phyloP scores from a whole-genome alignment of 2,113 vertebrate species.

The Brevimyrus niger region DNA sequence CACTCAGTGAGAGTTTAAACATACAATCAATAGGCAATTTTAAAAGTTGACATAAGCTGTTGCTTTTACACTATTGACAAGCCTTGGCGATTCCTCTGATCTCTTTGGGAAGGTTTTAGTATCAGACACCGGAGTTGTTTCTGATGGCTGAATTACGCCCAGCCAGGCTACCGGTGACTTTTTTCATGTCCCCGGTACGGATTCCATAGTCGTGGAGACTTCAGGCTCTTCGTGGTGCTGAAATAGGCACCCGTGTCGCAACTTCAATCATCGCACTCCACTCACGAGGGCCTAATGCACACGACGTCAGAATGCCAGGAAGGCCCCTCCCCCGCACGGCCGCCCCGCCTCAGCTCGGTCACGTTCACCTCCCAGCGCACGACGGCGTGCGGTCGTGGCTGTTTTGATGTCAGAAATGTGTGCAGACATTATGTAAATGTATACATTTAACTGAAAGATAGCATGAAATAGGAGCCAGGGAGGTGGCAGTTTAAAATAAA shows the following conservation, averaged over 20 bases:
- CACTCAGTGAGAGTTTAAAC: background rate
- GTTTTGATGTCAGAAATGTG: background rate
- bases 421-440: conserved; percentile 1
- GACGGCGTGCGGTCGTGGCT: background rate
- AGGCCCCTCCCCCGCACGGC: background rate
- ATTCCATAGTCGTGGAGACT: background rate
- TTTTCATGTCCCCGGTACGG: background rate
- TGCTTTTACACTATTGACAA: background rate
- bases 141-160: background rate
- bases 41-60: background rate
- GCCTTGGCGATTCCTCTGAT: background rate
- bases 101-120: background rate
- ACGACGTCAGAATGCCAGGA: background rate
- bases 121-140: background rate
- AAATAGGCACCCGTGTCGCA: background rate
- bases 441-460: background rate
- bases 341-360: background rate
- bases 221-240: background rate
- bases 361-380: background rate
- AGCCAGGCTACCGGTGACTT: background rate
- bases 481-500: background rate
- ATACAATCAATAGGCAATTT: background rate
- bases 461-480: background rate
- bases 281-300: background rate
- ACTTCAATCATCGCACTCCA: background rate